phyloP scores from a whole-genome alignment of 2,797 vertebrate genomes.

The Anguilla marmorata region DNA sequence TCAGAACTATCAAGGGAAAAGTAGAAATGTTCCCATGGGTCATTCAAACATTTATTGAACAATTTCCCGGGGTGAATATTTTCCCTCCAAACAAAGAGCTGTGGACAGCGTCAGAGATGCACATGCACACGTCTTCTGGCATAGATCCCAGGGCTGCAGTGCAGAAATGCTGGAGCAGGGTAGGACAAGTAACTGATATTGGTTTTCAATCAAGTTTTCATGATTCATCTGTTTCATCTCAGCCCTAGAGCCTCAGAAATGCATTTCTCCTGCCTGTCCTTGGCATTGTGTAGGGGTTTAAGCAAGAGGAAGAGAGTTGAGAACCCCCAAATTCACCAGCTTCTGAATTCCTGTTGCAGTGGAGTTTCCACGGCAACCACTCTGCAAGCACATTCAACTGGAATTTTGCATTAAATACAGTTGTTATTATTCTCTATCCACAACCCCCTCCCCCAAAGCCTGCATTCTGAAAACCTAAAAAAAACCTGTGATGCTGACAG shows the following conservation, averaged over 20 bases:
- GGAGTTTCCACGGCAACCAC: constrained; percentile 73
- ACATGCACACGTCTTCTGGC: not conserved
- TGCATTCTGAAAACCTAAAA: constrained; percentile 8
- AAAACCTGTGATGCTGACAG: constrained; percentile 4
- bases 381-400: constrained; percentile 64
- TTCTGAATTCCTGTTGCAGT: constrained; percentile 60
- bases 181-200: not conserved
- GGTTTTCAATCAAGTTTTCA: not conserved
- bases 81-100: not conserved
- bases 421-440: constrained; percentile 18
- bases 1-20: not conserved
- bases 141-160: not conserved
- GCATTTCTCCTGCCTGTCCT: not conserved
- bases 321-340: constrained; percentile 24
- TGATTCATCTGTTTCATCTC: not conserved
- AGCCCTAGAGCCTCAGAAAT: not conserved
- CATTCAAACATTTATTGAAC: not conserved
- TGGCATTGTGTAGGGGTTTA: not conserved
- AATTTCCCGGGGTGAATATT: not conserved
- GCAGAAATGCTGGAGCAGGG: not conserved
- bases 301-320: not conserved
- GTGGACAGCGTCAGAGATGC: not conserved
- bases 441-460: not conserved
- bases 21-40: not conserved
- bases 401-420: constrained; percentile 47